phyloP scores from a whole-genome alignment of 2,113 vertebrate species.

The Odocoileus virginianus region DNA sequence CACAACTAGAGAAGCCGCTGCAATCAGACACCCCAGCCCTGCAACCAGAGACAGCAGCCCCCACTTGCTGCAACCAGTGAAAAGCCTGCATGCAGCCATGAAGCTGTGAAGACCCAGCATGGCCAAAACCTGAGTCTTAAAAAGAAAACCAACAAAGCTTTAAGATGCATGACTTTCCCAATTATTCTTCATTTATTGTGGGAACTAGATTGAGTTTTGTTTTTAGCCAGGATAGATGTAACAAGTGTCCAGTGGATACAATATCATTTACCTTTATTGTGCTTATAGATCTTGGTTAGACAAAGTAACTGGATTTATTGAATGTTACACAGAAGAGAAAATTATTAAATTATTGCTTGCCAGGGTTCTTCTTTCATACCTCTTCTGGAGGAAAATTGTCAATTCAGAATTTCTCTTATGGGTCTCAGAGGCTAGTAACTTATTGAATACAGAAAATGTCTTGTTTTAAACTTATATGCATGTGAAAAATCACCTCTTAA shows the following conservation, averaged over 20 bases:
- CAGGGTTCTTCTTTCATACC: conserved; percentile 44
- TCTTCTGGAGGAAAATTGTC: conserved; percentile 61
- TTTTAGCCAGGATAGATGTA: neutral
- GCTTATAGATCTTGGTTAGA: conserved; percentile 35
- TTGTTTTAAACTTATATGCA: conserved; percentile 64
- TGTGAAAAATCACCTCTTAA: conserved; percentile 64
- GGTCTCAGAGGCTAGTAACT: conserved; percentile 66
- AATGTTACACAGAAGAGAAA: conserved; percentile 39
- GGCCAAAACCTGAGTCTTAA: neutral
- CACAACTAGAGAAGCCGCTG: neutral
- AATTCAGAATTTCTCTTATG: conserved; percentile 63
- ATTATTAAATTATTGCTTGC: conserved; percentile 56
- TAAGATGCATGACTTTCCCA: neutral
- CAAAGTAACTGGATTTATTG: conserved; percentile 44
- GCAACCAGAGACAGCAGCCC: neutral
- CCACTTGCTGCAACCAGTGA: rapidly evolving
- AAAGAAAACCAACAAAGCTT: neutral
- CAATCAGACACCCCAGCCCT: neutral
- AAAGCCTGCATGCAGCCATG: rapidly evolving
- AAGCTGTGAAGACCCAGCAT: neutral
- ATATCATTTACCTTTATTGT: conserved; percentile 55
- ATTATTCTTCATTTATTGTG: conserved; percentile 40
- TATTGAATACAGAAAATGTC: conserved; percentile 60
- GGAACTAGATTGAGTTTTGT: conserved; percentile 15
- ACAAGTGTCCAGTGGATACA: neutral